Conservation (phyloP, 2,797 vertebrate species). For the Xerus rutilus region DNA sequence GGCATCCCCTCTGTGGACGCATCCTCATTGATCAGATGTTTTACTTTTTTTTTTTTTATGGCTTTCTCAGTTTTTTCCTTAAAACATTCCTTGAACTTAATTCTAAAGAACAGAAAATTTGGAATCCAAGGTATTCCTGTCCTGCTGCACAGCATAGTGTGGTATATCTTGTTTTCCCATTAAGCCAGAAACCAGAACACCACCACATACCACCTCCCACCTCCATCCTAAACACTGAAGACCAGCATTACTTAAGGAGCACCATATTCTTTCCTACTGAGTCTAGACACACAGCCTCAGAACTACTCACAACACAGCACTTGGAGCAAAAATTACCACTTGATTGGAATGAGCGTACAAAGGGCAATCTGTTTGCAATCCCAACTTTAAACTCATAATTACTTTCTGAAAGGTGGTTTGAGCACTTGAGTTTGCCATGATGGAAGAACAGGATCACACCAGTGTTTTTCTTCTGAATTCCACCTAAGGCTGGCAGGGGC, state of each 20-base stretch:
- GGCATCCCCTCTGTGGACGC: neutral
- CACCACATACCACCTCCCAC: neutral
- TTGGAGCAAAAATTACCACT: neutral
- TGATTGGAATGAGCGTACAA: neutral
- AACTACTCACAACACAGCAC: neutral
- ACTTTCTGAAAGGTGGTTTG: neutral
- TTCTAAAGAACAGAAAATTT: conserved; percentile 19
- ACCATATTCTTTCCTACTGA: neutral
- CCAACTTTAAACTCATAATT: neutral
- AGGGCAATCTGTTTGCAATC: neutral
- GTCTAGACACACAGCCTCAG: neutral
- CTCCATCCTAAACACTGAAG: neutral
- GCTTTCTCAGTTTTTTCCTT: neutral
- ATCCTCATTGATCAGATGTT: neutral
- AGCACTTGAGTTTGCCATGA: neutral
- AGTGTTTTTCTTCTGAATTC: neutral
- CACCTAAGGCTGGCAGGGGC: neutral
- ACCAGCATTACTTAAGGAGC: neutral
- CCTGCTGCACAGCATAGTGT: neutral
- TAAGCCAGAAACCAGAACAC: conserved; percentile 32
- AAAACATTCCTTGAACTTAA: conserved; percentile 36
- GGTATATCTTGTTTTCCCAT: neutral
- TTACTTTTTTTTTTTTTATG: neutral
- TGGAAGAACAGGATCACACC: neutral
- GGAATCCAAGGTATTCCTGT: neutral